Base-by-base conservation (phyloP, 2,888 invertebrate genomes). In the Brassicogethes aeneus region DNA sequence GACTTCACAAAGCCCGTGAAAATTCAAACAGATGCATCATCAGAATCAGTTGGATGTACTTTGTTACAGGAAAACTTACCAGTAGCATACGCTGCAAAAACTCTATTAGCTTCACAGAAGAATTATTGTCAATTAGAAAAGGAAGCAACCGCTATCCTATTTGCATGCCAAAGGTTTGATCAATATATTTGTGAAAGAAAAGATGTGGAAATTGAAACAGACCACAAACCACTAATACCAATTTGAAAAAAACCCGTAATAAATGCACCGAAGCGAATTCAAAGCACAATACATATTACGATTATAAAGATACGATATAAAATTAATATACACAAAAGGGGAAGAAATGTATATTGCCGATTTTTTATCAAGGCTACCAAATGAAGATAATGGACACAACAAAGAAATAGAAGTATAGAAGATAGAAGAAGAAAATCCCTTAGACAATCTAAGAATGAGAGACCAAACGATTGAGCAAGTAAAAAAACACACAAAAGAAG, bases 381-480 rank as follows among this genome's bases (percentile, higher is more conserved):
- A 7, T 7, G 12, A 33, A 8, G 33, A 33, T 5, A 14, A 33
- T 8, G 12, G 5, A 8, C 5, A 14, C 5, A 7, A 33, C 14
- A 5, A 5, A 12, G 33, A 33, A 33, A 8, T 33, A 7, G 33
- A 33, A 8, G 33, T 33, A 8, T 33, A 33, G 8, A n/a, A 40
- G 30, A 17, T 40, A 12, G 15, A 41, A 12, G 7, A 40, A 17
- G 17, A 17, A 35, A 34, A 30, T 15, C 16, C 13, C 16, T 29
- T 40, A 10, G 14, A 33, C 3, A 15, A 16, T n/a, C 35, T 40
- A 29, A 37, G 14, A 17, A 40, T 40, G 10, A 40, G 16, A 7
- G 35, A 40, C 15, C 31, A 15, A 10, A 17, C 34, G 14, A 30
- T 40, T 35, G 31, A 40, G 8, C 32, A 39, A 12, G 31, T 39